Evolutionary conservation across 2,888 invertebrate species (phyloP), one percentile per base, ranked within the genome.

Genomic region (Stramonita haemastoma): DNA sequence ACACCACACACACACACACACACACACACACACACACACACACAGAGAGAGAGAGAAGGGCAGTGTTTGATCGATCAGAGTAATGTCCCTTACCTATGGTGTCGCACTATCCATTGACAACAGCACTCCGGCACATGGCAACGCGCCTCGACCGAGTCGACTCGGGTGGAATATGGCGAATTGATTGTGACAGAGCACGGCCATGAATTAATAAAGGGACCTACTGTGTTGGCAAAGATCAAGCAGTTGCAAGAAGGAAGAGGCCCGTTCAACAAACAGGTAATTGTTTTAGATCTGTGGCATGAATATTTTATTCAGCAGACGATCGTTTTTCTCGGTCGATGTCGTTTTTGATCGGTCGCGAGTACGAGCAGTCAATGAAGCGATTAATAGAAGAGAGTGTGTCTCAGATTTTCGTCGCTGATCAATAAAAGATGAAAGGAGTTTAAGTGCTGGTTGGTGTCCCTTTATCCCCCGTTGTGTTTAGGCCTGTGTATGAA

Each of bases 111-210:
- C 88, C 88, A 88, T 88, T 90, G 88, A 90, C 90, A 83, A 90
- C 90, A 88, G 84, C 66, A 60, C 81, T 81, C 86, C 90, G 86
- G 88, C 90, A 90, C 90, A 90, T 90, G 90, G 90, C 90, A 90
- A 90, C 90, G 86, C 84, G 66, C 56, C 36, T 46, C 34, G 85
- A 22, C 13, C 86, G 29, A 86, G 60, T 32, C 60, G 22, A 60
- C 32, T 22, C 29, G 60, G 32, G 29, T 56, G 36, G 46, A 86
- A 86, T 60, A 86, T 86, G 86, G 86, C 86, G 86, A 86, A n/a
- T 60, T 86, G 86, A 86, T 56, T 26, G 60, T 86, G 60, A 6
- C n/a, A 19, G 29, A 19, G 29, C 29, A 26, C 34, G 13, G 60
- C 19, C 32, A 86, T 86, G 86, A 57, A 86, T 86, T 86, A 86